Evolutionary conservation across 2,888 invertebrate genomes (phyloP).

Genomic region (Tetramorium bicarinatum): DNA sequence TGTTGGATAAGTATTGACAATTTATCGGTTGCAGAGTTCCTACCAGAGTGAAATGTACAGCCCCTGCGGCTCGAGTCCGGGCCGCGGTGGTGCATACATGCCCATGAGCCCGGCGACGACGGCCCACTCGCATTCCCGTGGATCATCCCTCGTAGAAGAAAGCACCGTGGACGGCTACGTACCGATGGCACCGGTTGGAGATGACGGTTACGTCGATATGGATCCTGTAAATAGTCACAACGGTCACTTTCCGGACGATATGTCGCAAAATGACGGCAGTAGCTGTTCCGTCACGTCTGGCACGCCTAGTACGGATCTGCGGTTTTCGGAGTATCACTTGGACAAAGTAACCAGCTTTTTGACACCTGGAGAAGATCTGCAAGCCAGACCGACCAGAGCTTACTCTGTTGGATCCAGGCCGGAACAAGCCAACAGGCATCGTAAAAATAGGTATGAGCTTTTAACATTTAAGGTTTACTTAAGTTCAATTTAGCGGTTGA

Average conservation of each 20-base stretch:
- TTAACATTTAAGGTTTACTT: not conserved
- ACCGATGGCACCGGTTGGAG: conserved; percentile 89
- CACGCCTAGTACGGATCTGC: conserved; percentile 93
- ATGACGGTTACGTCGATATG: conserved; percentile 90
- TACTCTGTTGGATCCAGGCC: conserved; percentile 95
- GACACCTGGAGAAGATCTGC: conserved; percentile 89
- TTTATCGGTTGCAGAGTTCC: conserved; percentile 83
- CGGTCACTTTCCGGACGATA: conserved; percentile 85
- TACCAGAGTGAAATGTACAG: conserved; percentile 87
- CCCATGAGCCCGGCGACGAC: conserved; percentile 87
- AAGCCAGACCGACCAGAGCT: conserved; percentile 91
- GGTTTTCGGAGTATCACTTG: conserved; percentile 92
- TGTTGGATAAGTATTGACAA: not conserved
- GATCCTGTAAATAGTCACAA: conserved; percentile 85
- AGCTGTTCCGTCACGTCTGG: conserved; percentile 93
- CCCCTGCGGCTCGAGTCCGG: conserved; percentile 87
- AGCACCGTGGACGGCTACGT: conserved; percentile 88
- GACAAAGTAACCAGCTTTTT: conserved; percentile 94
- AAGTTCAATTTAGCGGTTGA: not conserved
- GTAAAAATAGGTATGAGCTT: conserved; percentile 83
- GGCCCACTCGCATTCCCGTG: conserved; percentile 88
- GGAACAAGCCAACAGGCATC: conserved; percentile 88
- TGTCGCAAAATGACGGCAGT: conserved; percentile 89
- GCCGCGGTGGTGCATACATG: conserved; percentile 87
- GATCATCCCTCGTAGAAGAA: conserved; percentile 89